Evolutionary conservation across 2,113 vertebrate genomes (phyloP), one percentile per base, ranked within the genome.

Genomic region (Jaculus jaculus): DNA sequence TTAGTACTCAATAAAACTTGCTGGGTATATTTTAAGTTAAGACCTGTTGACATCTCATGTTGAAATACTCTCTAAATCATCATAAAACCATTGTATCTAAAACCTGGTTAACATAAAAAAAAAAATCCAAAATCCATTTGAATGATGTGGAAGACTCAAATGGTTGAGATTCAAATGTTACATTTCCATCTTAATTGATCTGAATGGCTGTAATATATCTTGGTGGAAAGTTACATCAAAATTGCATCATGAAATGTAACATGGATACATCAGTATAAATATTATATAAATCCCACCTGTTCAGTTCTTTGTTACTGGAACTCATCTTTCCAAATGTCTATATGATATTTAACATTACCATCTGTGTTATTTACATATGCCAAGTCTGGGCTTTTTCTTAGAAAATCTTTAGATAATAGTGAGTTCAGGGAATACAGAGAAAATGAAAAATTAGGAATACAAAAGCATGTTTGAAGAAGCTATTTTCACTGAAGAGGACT

Each of bases 401-500:
- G 26, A 66, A 77, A 74, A 75, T 34, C 12, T 21, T 75, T 54
- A 93, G 82, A n/a, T 90, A 71, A 65, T 93, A 20, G 13, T 84
- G 81, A 77, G 34, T 65, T 82, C 78, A 71, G n/a, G 51, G 47
- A 72, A 6, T 72, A 93, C 30, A 91, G 65, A 82, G 30, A 81
- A 90, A 94, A 86, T 65, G 3, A 9, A 79, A 91, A 89, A 90
- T 89, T 61, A 73, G 47, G 9, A 88, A 51, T 63, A 42, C 85
- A 78, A 77, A 68, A 42, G 13, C 24, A 77, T 73, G 37, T 87
- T 8, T 17, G 60, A 30, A 71, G 77, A 90, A 28, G 26, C 17
- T 89, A 47, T 92, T 93, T 85, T 90, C 60, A 94, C 79, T 85
- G 92, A 88, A 82, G 42, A 28, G 77, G 58, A 34, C n/a, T 88